These are phyloP conservation scores for Etheostoma cragini DNA, from an alignment of 2,113 vertebrate genomes.

Conservation along the genomic window DNA sequence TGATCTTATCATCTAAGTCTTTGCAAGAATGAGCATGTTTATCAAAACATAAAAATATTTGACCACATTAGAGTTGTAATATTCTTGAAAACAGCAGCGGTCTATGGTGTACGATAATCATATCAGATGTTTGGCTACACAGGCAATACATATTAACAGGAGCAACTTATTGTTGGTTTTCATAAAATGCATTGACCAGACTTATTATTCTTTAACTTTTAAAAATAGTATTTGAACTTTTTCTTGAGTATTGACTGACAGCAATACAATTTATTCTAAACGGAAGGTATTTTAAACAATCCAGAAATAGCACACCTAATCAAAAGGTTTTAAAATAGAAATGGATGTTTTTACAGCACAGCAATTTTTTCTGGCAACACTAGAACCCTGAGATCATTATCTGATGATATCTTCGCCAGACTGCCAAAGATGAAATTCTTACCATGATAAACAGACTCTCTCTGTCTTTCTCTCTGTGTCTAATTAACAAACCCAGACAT, in stretches of 20 bases:
- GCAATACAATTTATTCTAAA: neutral
- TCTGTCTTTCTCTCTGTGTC: constrained; percentile 54
- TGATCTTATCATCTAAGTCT: neutral
- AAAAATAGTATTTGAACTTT: neutral
- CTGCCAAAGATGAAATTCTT: constrained; percentile 34
- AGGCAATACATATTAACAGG: no score
- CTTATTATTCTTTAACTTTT: neutral
- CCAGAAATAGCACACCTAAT: neutral
- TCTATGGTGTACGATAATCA: no score
- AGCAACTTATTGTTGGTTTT: no score
- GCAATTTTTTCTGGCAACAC: constrained; percentile 25
- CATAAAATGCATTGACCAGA: no score
- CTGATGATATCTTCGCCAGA: constrained; percentile 39
- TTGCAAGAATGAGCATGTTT: neutral
- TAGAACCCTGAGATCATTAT: constrained; percentile 28
- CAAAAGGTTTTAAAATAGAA: constrained; percentile 10
- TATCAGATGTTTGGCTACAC: no score
- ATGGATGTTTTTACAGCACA: neutral
- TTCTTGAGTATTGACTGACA: neutral
- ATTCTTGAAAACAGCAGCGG: no score
- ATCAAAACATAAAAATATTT: no score
- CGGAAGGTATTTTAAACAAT: neutral
- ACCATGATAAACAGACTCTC: constrained; percentile 27
- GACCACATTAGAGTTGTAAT: no score
- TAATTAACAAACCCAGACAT: constrained; percentile 79